phyloP scores from a whole-genome alignment of 2,888 invertebrate species.

The Trypoxylon attenuatum region DNA sequence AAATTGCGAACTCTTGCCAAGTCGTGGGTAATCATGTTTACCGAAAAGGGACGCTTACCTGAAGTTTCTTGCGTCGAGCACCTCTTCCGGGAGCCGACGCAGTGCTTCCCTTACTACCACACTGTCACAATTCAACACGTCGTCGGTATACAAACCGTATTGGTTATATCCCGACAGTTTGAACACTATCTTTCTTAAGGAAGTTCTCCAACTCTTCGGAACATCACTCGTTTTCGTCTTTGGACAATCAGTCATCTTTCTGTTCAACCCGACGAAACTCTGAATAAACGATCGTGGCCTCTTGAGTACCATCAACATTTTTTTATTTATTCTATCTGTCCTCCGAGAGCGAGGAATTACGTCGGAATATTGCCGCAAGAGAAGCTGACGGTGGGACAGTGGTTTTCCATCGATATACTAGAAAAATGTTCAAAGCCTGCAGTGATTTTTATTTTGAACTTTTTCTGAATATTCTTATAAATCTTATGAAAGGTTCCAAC shows the following conservation, averaged over 20 bases:
- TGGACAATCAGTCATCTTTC: neutral
- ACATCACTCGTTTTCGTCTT: too few species aligned
- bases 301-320: neutral
- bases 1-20: too few species aligned
- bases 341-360: too few species aligned
- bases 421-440: too few species aligned
- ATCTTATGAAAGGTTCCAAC: too few species aligned
- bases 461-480: too few species aligned
- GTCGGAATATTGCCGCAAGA: too few species aligned
- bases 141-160: conserved; percentile 50
- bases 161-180: conserved; percentile 35
- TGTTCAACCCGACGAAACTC: neutral
- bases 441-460: too few species aligned
- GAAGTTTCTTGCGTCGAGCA: conserved; percentile 49
- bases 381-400: too few species aligned
- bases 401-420: too few species aligned
- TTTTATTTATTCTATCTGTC: too few species aligned
- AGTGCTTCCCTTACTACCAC: conserved; percentile 30
- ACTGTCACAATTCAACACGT: conserved; percentile 19
- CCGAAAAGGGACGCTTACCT: conserved; percentile 27
- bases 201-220: neutral
- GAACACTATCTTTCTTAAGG: conserved; percentile 25
- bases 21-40: neutral
- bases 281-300: neutral
- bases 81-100: conserved; percentile 43